Evolutionary conservation across 2,797 vertebrate genomes (phyloP).

Genomic region (Alfaro cultratus): DNA sequence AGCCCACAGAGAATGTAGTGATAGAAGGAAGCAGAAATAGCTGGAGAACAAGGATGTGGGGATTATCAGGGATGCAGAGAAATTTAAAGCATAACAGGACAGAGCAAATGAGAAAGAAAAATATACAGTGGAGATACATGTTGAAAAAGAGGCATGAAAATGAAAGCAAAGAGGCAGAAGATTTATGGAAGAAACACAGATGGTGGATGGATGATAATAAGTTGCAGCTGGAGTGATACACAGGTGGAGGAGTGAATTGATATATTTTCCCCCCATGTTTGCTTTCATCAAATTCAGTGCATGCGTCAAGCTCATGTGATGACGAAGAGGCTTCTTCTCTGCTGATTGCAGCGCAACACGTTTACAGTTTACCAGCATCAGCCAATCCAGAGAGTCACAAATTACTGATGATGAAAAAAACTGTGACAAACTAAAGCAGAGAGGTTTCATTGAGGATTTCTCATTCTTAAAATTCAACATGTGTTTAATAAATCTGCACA

Average conservation of each 20-base stretch:
- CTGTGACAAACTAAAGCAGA: not conserved
- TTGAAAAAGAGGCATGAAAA: not conserved
- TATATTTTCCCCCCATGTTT: conserved; percentile 6
- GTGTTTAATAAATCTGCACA: not conserved
- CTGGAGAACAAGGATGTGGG: conserved; percentile 4
- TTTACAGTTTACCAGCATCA: conserved; percentile 14
- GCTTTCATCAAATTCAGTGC: conserved; percentile 24
- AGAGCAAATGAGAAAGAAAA: not conserved
- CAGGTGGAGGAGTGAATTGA: conserved; percentile 16
- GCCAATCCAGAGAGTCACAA: conserved; percentile 3
- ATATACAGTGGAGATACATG: not conserved
- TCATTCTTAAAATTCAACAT: not conserved
- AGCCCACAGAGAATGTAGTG: conserved; percentile 36
- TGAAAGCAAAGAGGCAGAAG: not conserved
- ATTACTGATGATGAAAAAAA: not conserved
- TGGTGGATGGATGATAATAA: not conserved
- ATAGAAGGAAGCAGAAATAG: conserved; percentile 25
- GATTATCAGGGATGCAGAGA: conserved; percentile 1
- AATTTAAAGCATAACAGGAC: not conserved
- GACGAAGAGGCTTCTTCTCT: conserved; percentile 1
- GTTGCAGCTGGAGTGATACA: conserved; percentile 3
- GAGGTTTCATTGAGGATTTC: not conserved
- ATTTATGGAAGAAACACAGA: not conserved
- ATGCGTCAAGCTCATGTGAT: conserved; percentile 26
- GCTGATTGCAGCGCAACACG: conserved; percentile 19